Base-by-base conservation (phyloP, 2,797 vertebrate genomes). In the Muscicapa comitata region DNA sequence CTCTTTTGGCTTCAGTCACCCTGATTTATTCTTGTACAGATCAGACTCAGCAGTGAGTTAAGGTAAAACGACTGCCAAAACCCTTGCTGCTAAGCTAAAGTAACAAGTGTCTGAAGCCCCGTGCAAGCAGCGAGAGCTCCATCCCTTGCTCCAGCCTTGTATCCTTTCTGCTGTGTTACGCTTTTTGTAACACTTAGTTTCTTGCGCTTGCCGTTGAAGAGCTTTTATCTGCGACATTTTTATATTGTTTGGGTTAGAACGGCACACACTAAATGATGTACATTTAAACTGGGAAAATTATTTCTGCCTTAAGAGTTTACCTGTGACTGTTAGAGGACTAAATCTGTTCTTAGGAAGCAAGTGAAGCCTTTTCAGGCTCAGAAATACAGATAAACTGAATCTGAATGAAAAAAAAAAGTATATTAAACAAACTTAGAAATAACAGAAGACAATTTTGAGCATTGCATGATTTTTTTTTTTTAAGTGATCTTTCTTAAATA, bases 51-150 rank as follows among this genome's bases (percentile, higher is more conserved):
- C 43, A 40, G 40, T 50, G 57, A 82, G 48, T 58, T 51, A 29
- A 40, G 54, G 87, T 58, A 66, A 63, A 59, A 58, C 4, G 35
- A 40, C 78, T 95, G 88, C 71, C 57, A 18, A 31, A 85, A 24
- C 14, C 3, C 17, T 72, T 55, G 7, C 31, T 50, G 42, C n/a
- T 90, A 33, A 42, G 42, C 31, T 54, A 2, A 73, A 89, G 23
- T 63, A 55, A 21, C 2, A 6, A 37, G 47, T 62, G 59, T 7
- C 40, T 51, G 42, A 28, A 61, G 65, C 18, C 19, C 29, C 7
- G 5, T 3, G 51, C 26, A 28, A 51, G 59, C 37, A 7, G 15
- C 0, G 1, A 25, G 23, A 2, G 3, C 55, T 42, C 38, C 1
- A 0, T 37, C 63, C 40, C 28, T 4, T 37, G 47, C 45, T 82